These are phyloP conservation scores for Nannobrachium achirus DNA, from an alignment of 2,113 vertebrate species.

Conservation along the genomic window DNA sequence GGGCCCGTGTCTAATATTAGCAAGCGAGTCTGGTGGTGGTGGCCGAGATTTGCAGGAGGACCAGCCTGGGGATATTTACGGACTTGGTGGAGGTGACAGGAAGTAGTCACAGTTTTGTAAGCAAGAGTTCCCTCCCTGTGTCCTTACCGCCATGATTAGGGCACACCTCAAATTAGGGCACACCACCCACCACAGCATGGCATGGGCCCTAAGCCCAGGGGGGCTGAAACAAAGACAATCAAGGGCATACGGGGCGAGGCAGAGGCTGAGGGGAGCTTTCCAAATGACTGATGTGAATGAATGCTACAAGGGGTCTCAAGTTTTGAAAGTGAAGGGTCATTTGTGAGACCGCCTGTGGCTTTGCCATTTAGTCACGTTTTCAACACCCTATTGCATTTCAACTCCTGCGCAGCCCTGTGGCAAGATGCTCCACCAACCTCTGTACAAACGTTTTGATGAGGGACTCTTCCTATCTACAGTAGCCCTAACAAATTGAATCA, in stretches of 20 bases:
- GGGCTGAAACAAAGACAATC: background rate
- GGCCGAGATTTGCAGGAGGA: conserved; percentile 18
- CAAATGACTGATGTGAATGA: conserved; percentile 27
- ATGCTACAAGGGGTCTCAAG: conserved; percentile 16
- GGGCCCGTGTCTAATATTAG: conserved; percentile 65
- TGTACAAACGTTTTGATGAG: background rate
- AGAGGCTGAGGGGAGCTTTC: background rate
- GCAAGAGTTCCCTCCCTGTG: conserved; percentile 56
- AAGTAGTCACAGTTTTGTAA: conserved; percentile 49
- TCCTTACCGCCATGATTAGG: conserved; percentile 45
- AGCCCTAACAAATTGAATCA: too few relatives aligned
- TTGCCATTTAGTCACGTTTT: conserved; percentile 20
- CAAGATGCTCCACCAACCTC: background rate
- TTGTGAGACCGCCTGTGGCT: conserved; percentile 22
- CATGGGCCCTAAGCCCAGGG: background rate
- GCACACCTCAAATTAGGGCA: conserved; percentile 41
- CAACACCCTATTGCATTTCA: conserved; percentile 11
- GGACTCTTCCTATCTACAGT: too few relatives aligned
- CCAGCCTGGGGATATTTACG: conserved; percentile 60
- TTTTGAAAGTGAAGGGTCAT: conserved; percentile 12
- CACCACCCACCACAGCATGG: conserved; percentile 24
- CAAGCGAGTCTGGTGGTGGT: conserved; percentile 57
- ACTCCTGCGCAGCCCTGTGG: conserved; percentile 12
- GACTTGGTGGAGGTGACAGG: conserved; percentile 45
- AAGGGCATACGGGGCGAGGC: conserved; percentile 1